These are phyloP conservation scores for Tetanocera ferruginea DNA, from an alignment of 2,888 invertebrate genomes.

Conservation along the genomic window DNA sequence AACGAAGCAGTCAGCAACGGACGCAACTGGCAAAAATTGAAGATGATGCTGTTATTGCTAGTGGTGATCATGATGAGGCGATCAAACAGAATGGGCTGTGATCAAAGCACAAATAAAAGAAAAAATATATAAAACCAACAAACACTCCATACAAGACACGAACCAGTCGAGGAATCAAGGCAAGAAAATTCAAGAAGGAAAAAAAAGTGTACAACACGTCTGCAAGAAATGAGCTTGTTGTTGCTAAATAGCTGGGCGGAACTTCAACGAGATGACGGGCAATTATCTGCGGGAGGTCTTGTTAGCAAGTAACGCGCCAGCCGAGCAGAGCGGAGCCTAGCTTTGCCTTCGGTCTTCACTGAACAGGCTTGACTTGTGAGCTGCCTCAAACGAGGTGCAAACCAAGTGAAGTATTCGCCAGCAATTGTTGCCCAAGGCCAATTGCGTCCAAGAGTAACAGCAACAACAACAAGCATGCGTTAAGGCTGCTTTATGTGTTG, in stretches of 20 bases:
- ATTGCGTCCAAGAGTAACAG: constrained; percentile 23
- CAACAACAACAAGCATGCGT: constrained; percentile 24
- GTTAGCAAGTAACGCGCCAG: constrained; percentile 36
- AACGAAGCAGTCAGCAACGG: not conserved
- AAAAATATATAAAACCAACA: constrained; percentile 29
- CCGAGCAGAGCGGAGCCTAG: constrained; percentile 39
- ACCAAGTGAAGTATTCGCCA: constrained; percentile 43
- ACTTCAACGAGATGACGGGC: constrained; percentile 68
- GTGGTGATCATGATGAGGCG: not conserved
- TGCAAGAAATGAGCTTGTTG: constrained; percentile 50
- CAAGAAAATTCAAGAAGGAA: constrained; percentile 4
- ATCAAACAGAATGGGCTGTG: constrained; percentile 24
- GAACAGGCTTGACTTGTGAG: constrained; percentile 20
- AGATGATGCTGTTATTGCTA: not conserved
- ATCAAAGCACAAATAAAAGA: constrained; percentile 28
- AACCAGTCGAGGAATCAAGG: constrained; percentile 7
- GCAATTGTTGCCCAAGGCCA: constrained; percentile 38
- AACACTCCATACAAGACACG: constrained; percentile 33
- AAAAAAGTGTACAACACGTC: constrained; percentile 32
- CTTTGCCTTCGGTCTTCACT: not conserved
- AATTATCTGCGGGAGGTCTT: constrained; percentile 69
- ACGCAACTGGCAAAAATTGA: not conserved
- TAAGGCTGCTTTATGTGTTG: not conserved
- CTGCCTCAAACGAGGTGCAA: constrained; percentile 48
- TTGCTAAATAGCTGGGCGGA: constrained; percentile 68